Evolutionary conservation across 2,797 vertebrate species (phyloP).

Genomic region (Triplophysa bombifrons): DNA sequence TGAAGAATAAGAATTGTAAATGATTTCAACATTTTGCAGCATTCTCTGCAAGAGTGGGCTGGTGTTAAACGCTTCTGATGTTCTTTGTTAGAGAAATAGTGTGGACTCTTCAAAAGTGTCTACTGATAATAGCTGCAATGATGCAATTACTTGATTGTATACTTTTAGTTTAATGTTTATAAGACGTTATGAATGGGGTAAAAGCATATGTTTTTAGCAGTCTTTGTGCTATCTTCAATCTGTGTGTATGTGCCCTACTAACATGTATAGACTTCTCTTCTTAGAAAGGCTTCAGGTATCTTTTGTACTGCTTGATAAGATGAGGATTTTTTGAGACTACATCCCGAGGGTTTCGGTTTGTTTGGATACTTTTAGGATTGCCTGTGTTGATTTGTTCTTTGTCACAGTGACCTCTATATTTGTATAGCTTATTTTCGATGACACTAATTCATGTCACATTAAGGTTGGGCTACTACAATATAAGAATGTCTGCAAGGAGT

Average conservation of each 20-base stretch:
- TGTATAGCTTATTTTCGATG: slow-evolving; percentile 48
- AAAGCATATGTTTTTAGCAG: slow-evolving; percentile 44
- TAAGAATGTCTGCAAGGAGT: slow-evolving; percentile 57
- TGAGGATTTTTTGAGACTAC: slow-evolving; percentile 26
- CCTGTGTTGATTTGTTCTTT: slow-evolving; percentile 49
- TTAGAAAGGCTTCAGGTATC: slow-evolving; percentile 44
- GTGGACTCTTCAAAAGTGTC: slow-evolving; percentile 15
- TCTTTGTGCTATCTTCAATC: slow-evolving; percentile 48
- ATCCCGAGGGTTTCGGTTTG: slow-evolving; percentile 24
- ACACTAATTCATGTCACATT: slow-evolving; percentile 52
- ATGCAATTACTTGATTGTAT: slow-evolving; percentile 51
- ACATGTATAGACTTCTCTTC: slow-evolving; percentile 28
- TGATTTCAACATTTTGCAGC: slow-evolving; percentile 34
- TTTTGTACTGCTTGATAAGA: slow-evolving; percentile 59
- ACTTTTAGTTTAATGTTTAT: slow-evolving; percentile 47
- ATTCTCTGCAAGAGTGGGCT: slow-evolving; percentile 18
- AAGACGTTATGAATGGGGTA: slow-evolving; percentile 52
- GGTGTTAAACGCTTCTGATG: slow-evolving; percentile 20
- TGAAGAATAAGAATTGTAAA: slow-evolving; percentile 35
- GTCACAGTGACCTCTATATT: slow-evolving; percentile 57
- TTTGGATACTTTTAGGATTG: slow-evolving; percentile 36
- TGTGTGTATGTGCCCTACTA: slow-evolving; percentile 44
- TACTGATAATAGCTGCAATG: slow-evolving; percentile 24
- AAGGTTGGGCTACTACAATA: slow-evolving; percentile 42
- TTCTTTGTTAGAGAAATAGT: slow-evolving; percentile 35